These are phyloP conservation scores for Danio choprae DNA, from an alignment of 2,797 vertebrate genomes.

Conservation along the genomic window DNA sequence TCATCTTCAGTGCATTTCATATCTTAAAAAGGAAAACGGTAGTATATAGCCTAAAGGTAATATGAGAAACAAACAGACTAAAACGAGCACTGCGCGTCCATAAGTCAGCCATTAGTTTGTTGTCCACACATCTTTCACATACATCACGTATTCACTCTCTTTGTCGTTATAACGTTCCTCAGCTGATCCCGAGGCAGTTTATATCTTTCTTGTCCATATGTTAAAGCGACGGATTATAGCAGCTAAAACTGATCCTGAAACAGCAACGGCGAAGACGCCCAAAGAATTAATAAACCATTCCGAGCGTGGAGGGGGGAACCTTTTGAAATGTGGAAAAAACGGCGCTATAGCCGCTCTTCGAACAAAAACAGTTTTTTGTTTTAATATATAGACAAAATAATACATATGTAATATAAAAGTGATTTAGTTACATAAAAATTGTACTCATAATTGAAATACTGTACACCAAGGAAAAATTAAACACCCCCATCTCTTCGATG, in stretches of 20 bases:
- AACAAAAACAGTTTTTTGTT: background rate
- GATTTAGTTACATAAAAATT: too few species aligned
- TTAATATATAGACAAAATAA: fast-evolving
- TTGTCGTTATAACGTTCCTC: slow-evolving; percentile 15
- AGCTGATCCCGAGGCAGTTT: slow-evolving; percentile 45
- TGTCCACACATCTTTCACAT: slow-evolving; percentile 46
- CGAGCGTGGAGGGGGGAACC: background rate
- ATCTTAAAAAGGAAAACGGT: background rate
- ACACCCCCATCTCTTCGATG: slow-evolving; percentile 41
- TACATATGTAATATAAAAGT: fast-evolving
- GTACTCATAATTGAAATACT: background rate
- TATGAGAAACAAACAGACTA: background rate
- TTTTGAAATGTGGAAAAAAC: background rate
- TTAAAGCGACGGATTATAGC: background rate
- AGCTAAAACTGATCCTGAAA: slow-evolving; percentile 33
- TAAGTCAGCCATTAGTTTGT: slow-evolving; percentile 31
- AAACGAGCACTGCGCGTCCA: background rate
- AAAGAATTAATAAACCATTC: slow-evolving; percentile 27
- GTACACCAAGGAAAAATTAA: background rate
- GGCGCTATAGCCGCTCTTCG: background rate
- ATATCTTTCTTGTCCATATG: background rate
- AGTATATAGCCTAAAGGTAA: background rate
- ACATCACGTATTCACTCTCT: slow-evolving; percentile 40
- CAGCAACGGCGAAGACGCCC: slow-evolving; percentile 4
- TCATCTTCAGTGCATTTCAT: background rate